Conservation (phyloP, 1,140 invertebrate genomes). For the Pollicipes pollicipes region DNA sequence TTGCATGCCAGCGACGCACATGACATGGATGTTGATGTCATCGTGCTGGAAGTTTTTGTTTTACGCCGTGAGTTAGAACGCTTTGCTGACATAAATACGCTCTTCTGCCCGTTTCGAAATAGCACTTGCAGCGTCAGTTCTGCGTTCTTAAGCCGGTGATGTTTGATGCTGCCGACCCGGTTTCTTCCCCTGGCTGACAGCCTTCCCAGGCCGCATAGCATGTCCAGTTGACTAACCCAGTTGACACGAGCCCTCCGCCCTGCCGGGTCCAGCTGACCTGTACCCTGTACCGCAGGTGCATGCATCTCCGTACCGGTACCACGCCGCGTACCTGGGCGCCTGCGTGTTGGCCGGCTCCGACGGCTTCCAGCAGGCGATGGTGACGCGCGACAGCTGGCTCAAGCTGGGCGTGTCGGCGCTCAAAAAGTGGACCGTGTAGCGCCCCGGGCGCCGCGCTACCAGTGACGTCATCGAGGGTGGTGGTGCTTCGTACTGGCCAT, state of each 20-base stretch:
- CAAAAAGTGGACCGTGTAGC: slow-evolving; percentile 23
- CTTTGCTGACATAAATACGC: no score
- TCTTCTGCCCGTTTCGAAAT: neutral
- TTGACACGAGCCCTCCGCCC: no score
- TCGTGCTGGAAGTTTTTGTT: no score
- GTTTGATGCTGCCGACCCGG: neutral
- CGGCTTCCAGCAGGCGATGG: slow-evolving; percentile 34
- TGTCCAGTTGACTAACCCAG: no score
- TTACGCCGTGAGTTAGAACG: no score
- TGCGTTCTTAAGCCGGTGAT: neutral
- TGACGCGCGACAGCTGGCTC: slow-evolving; percentile 26
- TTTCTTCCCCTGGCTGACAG: neutral
- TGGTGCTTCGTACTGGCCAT: no score
- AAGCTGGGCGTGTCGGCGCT: slow-evolving; percentile 21
- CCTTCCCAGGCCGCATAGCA: no score
- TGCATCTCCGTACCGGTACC: slow-evolving; percentile 37
- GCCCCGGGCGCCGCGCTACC: slow-evolving; percentile 5
- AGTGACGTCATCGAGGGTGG: no score
- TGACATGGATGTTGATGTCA: no score
- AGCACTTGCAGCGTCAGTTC: neutral
- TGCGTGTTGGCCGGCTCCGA: slow-evolving; percentile 33
- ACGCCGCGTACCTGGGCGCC: slow-evolving; percentile 40
- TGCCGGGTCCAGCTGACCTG: neutral
- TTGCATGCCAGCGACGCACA: no score
- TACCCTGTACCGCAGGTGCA: slow-evolving; percentile 31